Evolutionary conservation across 2,888 invertebrate genomes (phyloP).

Genomic region (Agrypnus murinus): DNA sequence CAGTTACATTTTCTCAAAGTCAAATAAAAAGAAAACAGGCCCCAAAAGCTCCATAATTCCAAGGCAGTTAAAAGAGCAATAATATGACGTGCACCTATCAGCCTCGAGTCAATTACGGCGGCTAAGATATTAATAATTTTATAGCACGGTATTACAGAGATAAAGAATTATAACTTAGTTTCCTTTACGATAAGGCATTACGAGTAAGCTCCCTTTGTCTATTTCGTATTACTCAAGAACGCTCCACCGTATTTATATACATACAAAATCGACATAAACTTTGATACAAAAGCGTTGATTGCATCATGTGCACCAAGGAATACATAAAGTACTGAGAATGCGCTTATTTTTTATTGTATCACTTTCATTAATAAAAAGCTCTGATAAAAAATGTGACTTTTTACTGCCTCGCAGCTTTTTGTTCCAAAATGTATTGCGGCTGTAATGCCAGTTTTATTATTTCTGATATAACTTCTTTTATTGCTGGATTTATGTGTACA

Average conservation of each 20-base stretch:
- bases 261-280: constrained; percentile 44
- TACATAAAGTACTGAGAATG: constrained; percentile 63
- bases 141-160: constrained; percentile 67
- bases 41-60: constrained; percentile 48
- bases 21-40: constrained; percentile 42
- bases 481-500: constrained; percentile 61
- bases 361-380: constrained; percentile 66
- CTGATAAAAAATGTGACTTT: constrained; percentile 64
- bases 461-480: constrained; percentile 65
- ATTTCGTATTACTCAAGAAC: constrained; percentile 48
- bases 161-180: constrained; percentile 68
- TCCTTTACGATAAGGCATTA: constrained; percentile 60
- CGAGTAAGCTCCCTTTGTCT: constrained; percentile 56
- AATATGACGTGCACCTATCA: constrained; percentile 69
- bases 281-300: constrained; percentile 45
- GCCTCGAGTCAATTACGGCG: constrained; percentile 67
- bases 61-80: constrained; percentile 65
- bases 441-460: constrained; percentile 64
- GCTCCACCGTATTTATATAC: constrained; percentile 52
- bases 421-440: constrained; percentile 64
- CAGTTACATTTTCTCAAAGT: constrained; percentile 33
- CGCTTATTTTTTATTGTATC: constrained; percentile 61
- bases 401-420: constrained; percentile 61
- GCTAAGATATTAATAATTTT: constrained; percentile 71
- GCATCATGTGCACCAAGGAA: constrained; percentile 47